phyloP scores from a whole-genome alignment of 2,797 vertebrate species.

The Microcaecilia unicolor region DNA sequence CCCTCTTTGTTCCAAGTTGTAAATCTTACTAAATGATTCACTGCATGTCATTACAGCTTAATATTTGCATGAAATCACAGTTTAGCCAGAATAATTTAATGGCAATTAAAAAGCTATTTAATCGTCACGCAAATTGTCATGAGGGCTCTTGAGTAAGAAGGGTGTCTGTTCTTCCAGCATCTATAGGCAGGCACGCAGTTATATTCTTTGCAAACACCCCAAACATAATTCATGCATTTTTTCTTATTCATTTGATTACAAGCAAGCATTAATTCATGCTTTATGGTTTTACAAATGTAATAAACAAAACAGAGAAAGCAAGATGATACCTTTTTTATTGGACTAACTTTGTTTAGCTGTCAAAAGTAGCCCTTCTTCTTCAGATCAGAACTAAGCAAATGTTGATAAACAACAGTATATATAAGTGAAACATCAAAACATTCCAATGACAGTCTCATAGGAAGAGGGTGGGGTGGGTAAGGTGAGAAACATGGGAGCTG shows the following conservation, averaged over 20 bases:
- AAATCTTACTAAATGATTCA: conserved; percentile 86
- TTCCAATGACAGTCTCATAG: no score
- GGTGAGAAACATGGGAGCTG: no score
- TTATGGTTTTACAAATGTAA: conserved; percentile 20
- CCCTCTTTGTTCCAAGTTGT: conserved; percentile 71
- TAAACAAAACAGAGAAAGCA: no score
- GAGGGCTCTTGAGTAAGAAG: conserved; percentile 60
- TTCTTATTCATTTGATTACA: conserved; percentile 22
- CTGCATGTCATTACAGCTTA: conserved; percentile 82
- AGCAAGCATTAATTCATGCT: conserved; percentile 18
- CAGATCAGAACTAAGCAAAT: no score
- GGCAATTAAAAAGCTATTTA: conserved; percentile 95
- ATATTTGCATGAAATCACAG: conserved; percentile 96
- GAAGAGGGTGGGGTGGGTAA: no score
- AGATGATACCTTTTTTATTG: no score
- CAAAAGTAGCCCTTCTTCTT: no score
- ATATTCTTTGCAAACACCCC: conserved; percentile 19
- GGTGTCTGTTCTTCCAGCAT: conserved; percentile 43
- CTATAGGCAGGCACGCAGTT: conserved; percentile 42
- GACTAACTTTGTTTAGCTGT: no score
- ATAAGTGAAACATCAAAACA: no score
- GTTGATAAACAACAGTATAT: no score
- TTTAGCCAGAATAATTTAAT: conserved; percentile 88
- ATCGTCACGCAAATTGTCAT: conserved; percentile 73
- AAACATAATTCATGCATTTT: conserved; percentile 25